Conservation (phyloP, 1,140 invertebrate genomes). For the Drosophila navojoa region DNA sequence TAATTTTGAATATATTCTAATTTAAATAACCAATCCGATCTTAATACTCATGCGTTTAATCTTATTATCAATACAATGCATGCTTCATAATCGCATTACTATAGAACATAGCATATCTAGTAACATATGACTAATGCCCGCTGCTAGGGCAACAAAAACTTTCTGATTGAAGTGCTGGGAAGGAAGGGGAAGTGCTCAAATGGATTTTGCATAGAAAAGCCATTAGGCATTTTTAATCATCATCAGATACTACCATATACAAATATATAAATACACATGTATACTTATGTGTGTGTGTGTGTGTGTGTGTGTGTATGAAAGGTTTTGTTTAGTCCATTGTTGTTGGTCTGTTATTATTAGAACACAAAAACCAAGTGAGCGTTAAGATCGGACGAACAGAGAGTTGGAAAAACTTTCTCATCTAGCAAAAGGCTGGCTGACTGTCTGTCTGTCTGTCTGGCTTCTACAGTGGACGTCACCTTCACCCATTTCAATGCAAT, state of each 20-base stretch:
- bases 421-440: slow-evolving; percentile 28
- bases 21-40: too few relatives aligned
- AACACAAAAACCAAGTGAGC: slow-evolving; percentile 79
- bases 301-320: slow-evolving; percentile 12
- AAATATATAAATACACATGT: background rate
- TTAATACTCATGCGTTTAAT: too few relatives aligned
- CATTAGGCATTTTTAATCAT: slow-evolving; percentile 66
- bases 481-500: slow-evolving; percentile 70
- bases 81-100: too few relatives aligned
- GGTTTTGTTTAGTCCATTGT: slow-evolving; percentile 43
- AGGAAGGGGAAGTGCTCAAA: slow-evolving; percentile 52
- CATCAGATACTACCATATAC: slow-evolving; percentile 47
- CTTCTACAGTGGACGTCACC: slow-evolving; percentile 61
- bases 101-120: too few relatives aligned
- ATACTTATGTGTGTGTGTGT: background rate
- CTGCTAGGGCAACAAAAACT: slow-evolving; percentile 35
- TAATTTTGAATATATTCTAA: too few relatives aligned
- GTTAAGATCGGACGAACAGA: slow-evolving; percentile 66
- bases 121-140: too few relatives aligned
- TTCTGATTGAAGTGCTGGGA: slow-evolving; percentile 73
- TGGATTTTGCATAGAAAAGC: slow-evolving; percentile 73
- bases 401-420: slow-evolving; percentile 69
- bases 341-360: slow-evolving; percentile 66
- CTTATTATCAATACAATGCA: too few relatives aligned
- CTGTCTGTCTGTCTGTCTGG: too few relatives aligned